A percentile compares a stretch with the other conserved stretches of the same genome.
These are phyloP conservation scores for Acrobasis suavella DNA, from an alignment of 2,888 invertebrate genomes.

Conservation along the genomic window DNA sequence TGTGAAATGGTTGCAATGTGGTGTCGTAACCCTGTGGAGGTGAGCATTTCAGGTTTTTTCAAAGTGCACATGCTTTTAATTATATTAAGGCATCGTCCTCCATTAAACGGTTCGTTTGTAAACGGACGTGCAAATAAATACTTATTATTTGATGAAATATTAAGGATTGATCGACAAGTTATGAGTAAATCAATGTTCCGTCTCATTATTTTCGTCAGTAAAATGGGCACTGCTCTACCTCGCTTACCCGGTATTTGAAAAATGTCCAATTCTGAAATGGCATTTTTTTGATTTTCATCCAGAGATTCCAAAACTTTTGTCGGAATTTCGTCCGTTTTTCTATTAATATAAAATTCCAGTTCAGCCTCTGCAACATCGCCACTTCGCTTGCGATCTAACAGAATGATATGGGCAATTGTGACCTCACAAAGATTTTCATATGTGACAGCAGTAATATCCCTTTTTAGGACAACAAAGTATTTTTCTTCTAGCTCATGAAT, in stretches of 20 bases:
- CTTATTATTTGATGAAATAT: neutral
- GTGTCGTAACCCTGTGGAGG: neutral
- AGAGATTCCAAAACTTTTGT: constrained; percentile 17
- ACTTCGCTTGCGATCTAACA: constrained; percentile 21
- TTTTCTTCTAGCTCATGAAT: too few species aligned
- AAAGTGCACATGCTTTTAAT: neutral
- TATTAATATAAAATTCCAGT: constrained; percentile 17
- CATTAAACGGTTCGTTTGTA: neutral
- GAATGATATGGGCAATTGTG: constrained; percentile 18
- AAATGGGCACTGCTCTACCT: neutral
- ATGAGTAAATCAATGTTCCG: neutral
- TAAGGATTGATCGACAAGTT: neutral
- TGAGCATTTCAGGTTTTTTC: neutral
- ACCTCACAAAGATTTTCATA: constrained; percentile 17
- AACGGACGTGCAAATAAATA: neutral
- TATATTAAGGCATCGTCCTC: neutral
- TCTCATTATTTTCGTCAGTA: neutral
- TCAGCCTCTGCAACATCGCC: constrained; percentile 21
- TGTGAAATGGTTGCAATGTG: neutral
- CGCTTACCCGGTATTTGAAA: constrained; percentile 18
- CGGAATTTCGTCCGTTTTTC: constrained; percentile 17
- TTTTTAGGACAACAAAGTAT: too few species aligned
- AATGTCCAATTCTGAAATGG: constrained; percentile 21
- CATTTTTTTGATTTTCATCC: constrained; percentile 11
- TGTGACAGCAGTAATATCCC: neutral